These are phyloP conservation scores for Dasysyrphus tricinctus DNA, from an alignment of 2,888 invertebrate species.

Conservation along the genomic window DNA sequence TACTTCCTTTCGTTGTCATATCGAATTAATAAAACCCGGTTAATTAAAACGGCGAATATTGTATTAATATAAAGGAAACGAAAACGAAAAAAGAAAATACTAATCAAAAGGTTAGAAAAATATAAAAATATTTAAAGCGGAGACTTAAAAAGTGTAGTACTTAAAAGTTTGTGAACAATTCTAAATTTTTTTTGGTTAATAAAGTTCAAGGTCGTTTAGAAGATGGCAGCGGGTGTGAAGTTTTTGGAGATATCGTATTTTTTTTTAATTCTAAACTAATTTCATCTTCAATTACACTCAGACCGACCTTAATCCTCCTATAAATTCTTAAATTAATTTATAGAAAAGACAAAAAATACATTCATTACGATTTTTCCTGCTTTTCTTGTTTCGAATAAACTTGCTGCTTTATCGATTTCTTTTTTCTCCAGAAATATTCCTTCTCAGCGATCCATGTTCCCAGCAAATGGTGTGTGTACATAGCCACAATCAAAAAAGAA, in stretches of 20 bases:
- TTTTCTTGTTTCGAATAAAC: conserved; percentile 18
- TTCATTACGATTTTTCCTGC: conserved; percentile 20
- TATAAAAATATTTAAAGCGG: not conserved
- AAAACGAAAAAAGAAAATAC: conserved; percentile 18
- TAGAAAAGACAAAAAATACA: not conserved
- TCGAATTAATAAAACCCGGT: conserved; percentile 34
- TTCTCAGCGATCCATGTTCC: conserved; percentile 39
- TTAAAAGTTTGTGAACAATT: not conserved
- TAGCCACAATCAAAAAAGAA: conserved; percentile 48
- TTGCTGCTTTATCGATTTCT: conserved; percentile 67
- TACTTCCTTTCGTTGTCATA: conserved; percentile 12
- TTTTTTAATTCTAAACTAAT: conserved; percentile 13
- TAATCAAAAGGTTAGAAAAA: conserved; percentile 46
- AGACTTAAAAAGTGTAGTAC: not conserved
- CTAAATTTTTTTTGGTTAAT: conserved; percentile 8
- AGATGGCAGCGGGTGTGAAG: conserved; percentile 28
- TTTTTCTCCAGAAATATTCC: conserved; percentile 49
- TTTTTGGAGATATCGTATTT: not conserved
- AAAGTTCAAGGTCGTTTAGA: conserved; percentile 71
- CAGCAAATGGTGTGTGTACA: conserved; percentile 38
- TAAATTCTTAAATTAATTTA: conserved; percentile 38
- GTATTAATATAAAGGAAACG: not conserved
- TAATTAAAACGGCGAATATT: conserved; percentile 20
- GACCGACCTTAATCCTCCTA: not conserved
- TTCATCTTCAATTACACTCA: conserved; percentile 6